phyloP scores from a whole-genome alignment of 2,888 invertebrate species.

The Drosophila picticornis region DNA sequence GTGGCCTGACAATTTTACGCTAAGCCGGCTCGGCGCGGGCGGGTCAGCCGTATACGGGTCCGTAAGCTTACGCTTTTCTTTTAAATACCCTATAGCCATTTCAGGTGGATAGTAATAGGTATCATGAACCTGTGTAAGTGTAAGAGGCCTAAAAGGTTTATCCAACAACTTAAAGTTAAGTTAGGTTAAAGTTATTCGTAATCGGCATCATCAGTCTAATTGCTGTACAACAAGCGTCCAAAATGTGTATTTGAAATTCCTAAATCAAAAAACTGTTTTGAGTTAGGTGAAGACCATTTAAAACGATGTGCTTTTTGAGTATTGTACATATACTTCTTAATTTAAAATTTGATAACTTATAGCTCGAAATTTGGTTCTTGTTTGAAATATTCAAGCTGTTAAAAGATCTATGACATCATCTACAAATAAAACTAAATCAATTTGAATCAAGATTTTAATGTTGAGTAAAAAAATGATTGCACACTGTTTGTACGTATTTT shows the following conservation, averaged over 20 bases:
- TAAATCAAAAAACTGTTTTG: not conserved
- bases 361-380: not conserved
- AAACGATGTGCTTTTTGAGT: fast-evolving
- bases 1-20: constrained; percentile 45
- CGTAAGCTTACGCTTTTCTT: constrained; percentile 43
- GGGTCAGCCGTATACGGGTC: constrained; percentile 21
- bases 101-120: not conserved
- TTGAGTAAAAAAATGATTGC: not conserved
- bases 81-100: not conserved
- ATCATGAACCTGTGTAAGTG: not conserved
- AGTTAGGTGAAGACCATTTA: not conserved
- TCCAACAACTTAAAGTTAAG: not conserved
- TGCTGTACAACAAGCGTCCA: not conserved
- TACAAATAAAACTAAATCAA: not conserved
- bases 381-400: not conserved
- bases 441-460: not conserved
- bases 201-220: not conserved
- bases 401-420: too few relatives aligned
- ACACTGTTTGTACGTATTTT: not conserved
- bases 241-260: not conserved
- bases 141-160: not conserved
- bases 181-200: not conserved
- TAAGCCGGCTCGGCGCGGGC: not conserved
- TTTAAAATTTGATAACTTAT: not conserved
- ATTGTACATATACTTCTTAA: not conserved